These are phyloP conservation scores for Pterocles gutturalis DNA, from an alignment of 2,113 vertebrate genomes.

Conservation along the genomic window DNA sequence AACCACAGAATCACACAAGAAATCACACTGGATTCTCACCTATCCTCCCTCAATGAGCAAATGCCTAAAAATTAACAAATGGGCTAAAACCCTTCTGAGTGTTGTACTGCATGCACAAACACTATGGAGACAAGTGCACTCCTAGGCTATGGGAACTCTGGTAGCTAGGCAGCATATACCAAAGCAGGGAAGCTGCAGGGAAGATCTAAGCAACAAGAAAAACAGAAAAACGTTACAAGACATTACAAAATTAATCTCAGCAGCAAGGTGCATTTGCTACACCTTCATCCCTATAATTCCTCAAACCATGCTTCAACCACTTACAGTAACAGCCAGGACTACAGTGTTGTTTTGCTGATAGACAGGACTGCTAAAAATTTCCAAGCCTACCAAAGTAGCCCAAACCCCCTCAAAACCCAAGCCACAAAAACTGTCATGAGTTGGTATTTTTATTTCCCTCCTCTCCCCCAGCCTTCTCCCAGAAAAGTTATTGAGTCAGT, in stretches of 20 bases:
- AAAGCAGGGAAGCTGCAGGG: not conserved
- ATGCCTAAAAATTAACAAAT: not conserved
- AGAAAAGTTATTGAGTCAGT: not conserved
- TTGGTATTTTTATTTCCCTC: not conserved
- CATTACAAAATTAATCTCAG: not conserved
- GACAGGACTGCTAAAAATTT: not conserved
- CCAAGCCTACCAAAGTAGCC: not conserved
- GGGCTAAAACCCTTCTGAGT: not conserved
- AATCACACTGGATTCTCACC: not conserved
- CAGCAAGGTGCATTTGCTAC: not conserved
- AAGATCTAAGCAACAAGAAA: not conserved
- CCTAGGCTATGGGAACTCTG: not conserved
- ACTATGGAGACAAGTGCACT: not conserved
- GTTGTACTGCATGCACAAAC: not conserved
- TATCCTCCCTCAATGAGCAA: not conserved
- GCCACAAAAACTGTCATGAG: rapidly evolving
- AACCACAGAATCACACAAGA: not conserved
- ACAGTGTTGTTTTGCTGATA: not conserved
- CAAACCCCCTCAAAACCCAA: not conserved
- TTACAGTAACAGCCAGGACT: not conserved
- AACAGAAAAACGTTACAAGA: not conserved
- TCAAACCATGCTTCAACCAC: not conserved
- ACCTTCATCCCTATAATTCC: not conserved
- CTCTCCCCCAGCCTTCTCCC: not conserved
- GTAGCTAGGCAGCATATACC: not conserved